phyloP scores from a whole-genome alignment of 2,888 invertebrate species.

The Archaeoteleia sp. region DNA sequence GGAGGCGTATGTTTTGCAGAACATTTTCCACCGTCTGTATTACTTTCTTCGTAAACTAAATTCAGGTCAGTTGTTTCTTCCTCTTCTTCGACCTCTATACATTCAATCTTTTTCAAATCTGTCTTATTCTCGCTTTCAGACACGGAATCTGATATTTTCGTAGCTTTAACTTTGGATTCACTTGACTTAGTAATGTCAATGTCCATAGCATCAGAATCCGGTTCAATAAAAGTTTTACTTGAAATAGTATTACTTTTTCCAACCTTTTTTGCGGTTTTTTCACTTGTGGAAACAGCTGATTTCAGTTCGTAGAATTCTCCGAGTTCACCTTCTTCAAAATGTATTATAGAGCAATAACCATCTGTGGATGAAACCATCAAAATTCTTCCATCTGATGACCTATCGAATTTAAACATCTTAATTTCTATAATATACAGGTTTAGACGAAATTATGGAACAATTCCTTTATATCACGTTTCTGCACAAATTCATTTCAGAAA shows the following conservation, averaged over 20 bases:
- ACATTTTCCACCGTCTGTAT: constrained; percentile 58
- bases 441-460: too few relatives aligned
- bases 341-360: constrained; percentile 90
- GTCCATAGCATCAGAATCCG: constrained; percentile 68
- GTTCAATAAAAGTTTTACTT: constrained; percentile 52
- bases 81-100: constrained; percentile 47
- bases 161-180: constrained; percentile 4
- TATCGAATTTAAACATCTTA: too few relatives aligned
- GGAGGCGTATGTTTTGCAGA: constrained; percentile 52
- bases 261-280: constrained; percentile 15
- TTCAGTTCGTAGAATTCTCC: constrained; percentile 78
- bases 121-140: constrained; percentile 20
- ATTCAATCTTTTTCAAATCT: constrained; percentile 19
- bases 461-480: too few relatives aligned
- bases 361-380: constrained; percentile 90
- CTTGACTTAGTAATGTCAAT: constrained; percentile 60
- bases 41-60: constrained; percentile 77
- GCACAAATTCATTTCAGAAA: too few relatives aligned
- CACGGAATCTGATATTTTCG: constrained; percentile 14
- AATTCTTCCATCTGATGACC: constrained; percentile 85
- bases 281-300: constrained; percentile 48
- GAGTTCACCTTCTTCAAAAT: constrained; percentile 84
- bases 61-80: constrained; percentile 79
- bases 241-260: constrained; percentile 23
- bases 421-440: too few relatives aligned